Conservation (phyloP, 2,113 vertebrate genomes). For the Pan paniscus region DNA sequence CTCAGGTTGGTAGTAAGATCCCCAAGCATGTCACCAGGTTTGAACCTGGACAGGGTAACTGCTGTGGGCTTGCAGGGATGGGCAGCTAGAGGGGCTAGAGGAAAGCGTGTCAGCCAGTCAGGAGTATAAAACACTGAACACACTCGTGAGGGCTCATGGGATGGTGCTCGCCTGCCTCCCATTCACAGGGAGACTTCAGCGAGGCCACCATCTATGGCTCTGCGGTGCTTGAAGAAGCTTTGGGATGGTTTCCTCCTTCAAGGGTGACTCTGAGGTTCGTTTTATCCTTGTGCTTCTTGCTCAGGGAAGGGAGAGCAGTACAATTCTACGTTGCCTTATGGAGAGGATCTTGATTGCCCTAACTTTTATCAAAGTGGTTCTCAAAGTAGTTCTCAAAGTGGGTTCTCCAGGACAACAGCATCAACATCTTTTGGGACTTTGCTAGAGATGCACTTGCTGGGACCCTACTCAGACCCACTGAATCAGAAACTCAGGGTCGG, state of each 20-base stretch:
- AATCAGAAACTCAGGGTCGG: background rate
- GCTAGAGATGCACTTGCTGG: background rate
- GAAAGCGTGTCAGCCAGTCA: accelerated
- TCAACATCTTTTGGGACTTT: background rate
- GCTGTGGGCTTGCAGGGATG: background rate
- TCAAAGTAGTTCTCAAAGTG: background rate
- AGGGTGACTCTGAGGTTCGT: background rate
- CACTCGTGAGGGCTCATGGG: accelerated
- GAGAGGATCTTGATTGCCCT: background rate
- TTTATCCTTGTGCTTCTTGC: accelerated
- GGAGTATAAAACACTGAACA: accelerated
- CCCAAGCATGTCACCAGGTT: background rate
- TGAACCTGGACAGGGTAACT: background rate
- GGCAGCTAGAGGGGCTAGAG: background rate
- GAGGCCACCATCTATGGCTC: background rate
- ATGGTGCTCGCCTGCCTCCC: too few relatives aligned
- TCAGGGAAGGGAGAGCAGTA: background rate
- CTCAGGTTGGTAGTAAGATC: background rate
- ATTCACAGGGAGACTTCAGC: accelerated
- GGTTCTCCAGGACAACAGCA: background rate
- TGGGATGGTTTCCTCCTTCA: background rate
- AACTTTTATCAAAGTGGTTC: background rate
- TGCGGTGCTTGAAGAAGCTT: background rate
- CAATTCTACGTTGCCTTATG: background rate
- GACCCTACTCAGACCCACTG: background rate